These are phyloP conservation scores for cat (Felis catus) DNA, from an alignment of 2,113 vertebrate genomes.

Conservation along the genomic window DNA sequence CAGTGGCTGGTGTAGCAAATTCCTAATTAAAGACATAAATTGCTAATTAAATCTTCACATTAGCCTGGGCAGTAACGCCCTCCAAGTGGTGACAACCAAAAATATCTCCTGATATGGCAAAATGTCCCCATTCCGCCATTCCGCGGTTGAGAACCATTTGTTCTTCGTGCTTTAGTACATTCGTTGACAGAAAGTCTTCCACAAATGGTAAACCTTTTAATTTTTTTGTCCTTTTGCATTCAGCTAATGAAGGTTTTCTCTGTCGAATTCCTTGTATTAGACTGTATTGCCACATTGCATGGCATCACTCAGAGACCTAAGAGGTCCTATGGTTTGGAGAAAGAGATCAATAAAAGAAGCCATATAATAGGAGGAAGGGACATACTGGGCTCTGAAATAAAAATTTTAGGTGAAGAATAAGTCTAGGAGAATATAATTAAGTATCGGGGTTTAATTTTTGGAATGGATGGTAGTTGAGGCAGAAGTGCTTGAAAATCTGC, in stretches of 20 bases:
- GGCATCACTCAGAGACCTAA: not conserved
- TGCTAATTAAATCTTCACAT: not conserved
- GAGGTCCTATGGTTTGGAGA: not conserved
- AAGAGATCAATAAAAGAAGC: not conserved
- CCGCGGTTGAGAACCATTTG: not conserved
- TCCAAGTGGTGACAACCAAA: not conserved
- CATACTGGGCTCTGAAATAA: not conserved
- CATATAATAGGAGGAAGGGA: not conserved
- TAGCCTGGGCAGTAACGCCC: not conserved
- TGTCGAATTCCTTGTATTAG: not conserved
- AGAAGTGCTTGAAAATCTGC: not conserved
- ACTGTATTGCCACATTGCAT: not conserved
- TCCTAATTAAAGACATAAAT: not conserved
- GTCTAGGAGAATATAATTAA: not conserved
- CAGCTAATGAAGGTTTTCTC: not conserved
- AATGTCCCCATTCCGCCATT: not conserved
- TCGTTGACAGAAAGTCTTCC: not conserved
- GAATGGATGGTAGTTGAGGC: not conserved
- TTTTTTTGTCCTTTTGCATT: not conserved
- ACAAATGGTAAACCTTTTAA: not conserved
- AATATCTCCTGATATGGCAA: not conserved
- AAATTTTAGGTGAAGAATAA: not conserved
- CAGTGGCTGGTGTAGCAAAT: not conserved
- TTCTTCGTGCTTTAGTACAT: not conserved
- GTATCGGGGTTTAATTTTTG: not conserved